Evolutionary conservation across 2,888 invertebrate species (phyloP).

Genomic region (Celastrina argiolus): DNA sequence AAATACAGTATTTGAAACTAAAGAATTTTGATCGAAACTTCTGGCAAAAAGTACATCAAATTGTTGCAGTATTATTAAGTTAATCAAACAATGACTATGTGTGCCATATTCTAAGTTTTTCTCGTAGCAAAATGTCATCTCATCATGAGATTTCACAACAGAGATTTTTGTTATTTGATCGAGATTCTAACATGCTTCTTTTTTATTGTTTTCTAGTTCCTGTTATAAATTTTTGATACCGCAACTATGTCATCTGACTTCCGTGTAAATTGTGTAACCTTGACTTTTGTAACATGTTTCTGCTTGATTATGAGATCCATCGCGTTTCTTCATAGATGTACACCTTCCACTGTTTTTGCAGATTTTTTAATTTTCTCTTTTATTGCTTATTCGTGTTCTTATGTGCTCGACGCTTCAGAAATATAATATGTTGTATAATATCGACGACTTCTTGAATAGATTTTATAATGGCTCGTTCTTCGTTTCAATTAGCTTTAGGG

Average conservation of each 20-base stretch:
- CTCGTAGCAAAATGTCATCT: neutral
- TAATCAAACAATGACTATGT: neutral
- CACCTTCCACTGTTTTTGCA: neutral
- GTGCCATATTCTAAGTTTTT: slow-evolving; percentile 6
- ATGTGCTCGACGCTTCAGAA: neutral
- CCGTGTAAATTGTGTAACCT: neutral
- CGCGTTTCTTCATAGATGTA: neutral
- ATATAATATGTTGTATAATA: neutral
- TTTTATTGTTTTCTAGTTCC: neutral
- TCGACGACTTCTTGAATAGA: neutral
- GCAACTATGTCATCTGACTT: neutral
- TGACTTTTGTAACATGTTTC: neutral
- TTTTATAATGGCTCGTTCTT: neutral
- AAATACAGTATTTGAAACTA: neutral
- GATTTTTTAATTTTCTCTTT: neutral
- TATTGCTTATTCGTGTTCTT: neutral
- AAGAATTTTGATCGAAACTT: slow-evolving; percentile 4
- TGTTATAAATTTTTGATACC: slow-evolving; percentile 1
- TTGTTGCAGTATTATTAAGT: slow-evolving; percentile 41
- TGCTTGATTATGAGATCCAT: neutral
- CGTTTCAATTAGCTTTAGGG: neutral
- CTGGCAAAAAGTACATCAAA: slow-evolving; percentile 56
- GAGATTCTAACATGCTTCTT: neutral
- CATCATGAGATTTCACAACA: neutral
- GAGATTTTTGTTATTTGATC: neutral